These are phyloP conservation scores for Sitophilus oryzae DNA, from an alignment of 1,140 invertebrate species.

Conservation along the genomic window DNA sequence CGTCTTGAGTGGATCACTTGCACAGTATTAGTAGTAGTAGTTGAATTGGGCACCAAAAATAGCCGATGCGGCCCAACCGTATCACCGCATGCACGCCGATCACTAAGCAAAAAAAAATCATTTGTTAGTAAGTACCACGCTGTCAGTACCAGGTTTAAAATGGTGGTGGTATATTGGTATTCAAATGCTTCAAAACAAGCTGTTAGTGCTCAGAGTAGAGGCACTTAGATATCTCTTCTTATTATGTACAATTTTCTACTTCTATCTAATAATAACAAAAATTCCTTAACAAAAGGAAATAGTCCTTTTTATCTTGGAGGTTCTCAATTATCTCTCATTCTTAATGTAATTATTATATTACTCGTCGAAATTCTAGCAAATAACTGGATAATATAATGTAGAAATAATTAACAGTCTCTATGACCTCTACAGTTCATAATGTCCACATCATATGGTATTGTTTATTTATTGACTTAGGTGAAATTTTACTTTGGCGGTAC, in stretches of 20 bases:
- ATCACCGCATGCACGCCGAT: not conserved
- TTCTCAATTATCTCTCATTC: too few relatives aligned
- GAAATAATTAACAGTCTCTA: too few relatives aligned
- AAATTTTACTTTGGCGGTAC: too few relatives aligned
- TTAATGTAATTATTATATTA: too few relatives aligned
- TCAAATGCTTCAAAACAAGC: conserved; percentile 50
- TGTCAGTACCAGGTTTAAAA: conserved; percentile 14
- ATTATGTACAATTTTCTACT: not conserved
- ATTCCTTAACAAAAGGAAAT: too few relatives aligned
- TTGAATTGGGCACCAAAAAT: conserved; percentile 21
- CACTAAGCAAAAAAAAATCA: not conserved
- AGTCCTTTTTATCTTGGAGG: too few relatives aligned
- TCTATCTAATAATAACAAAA: too few relatives aligned
- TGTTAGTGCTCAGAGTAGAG: not conserved
- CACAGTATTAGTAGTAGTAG: conserved; percentile 4
- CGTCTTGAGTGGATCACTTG: conserved; percentile 15
- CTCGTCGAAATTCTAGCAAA: too few relatives aligned
- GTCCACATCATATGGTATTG: too few relatives aligned
- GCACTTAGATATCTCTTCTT: not conserved
- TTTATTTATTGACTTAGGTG: too few relatives aligned
- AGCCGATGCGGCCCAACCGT: conserved; percentile 4
- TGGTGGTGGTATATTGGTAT: conserved; percentile 53
- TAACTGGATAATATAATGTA: too few relatives aligned
- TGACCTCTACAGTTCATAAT: too few relatives aligned
- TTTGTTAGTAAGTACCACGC: conserved; percentile 3